Percentiles rank a stretch among this genome's conserved stretches.
Evolutionary conservation across 2,888 invertebrate genomes (phyloP).

Genomic region (Drosophila lacicola): DNA sequence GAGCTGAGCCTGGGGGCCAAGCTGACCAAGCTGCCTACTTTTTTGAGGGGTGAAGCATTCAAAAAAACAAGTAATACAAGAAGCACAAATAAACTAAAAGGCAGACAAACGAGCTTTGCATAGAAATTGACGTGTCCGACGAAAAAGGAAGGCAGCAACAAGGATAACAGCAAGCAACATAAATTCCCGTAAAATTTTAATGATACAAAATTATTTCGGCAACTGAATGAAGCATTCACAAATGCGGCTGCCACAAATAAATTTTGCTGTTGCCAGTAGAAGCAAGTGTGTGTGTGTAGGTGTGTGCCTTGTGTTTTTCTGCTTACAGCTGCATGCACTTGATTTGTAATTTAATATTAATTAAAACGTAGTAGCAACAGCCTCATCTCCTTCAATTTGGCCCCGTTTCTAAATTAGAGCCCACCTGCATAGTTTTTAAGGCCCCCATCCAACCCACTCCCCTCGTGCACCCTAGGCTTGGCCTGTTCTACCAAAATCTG

Average conservation of each 20-base stretch:
- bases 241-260: slow-evolving; percentile 43
- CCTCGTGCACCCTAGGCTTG: background rate
- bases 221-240: slow-evolving; percentile 35
- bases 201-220: slow-evolving; percentile 65
- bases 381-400: slow-evolving; percentile 21
- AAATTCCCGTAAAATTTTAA: slow-evolving; percentile 72
- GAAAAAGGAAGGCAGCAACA: slow-evolving; percentile 16
- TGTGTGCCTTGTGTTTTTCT: slow-evolving; percentile 8
- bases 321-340: slow-evolving; percentile 46
- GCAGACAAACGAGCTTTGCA: slow-evolving; percentile 62
- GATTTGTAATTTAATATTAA: slow-evolving; percentile 77
- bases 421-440: slow-evolving; percentile 29
- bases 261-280: slow-evolving; percentile 16
- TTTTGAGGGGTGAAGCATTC: background rate
- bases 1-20: background rate
- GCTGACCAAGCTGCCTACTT: slow-evolving; percentile 32
- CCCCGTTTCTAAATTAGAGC: background rate
- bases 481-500: slow-evolving; percentile 4
- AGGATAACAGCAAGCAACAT: slow-evolving; percentile 37
- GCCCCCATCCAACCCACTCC: background rate
- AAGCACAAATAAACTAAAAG: slow-evolving; percentile 42
- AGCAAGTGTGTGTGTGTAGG: background rate
- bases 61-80: background rate
- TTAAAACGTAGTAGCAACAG: slow-evolving; percentile 54
- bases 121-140: slow-evolving; percentile 62